Conservation (phyloP, 2,797 vertebrate genomes). For the Brotogeris chrysoptera region DNA sequence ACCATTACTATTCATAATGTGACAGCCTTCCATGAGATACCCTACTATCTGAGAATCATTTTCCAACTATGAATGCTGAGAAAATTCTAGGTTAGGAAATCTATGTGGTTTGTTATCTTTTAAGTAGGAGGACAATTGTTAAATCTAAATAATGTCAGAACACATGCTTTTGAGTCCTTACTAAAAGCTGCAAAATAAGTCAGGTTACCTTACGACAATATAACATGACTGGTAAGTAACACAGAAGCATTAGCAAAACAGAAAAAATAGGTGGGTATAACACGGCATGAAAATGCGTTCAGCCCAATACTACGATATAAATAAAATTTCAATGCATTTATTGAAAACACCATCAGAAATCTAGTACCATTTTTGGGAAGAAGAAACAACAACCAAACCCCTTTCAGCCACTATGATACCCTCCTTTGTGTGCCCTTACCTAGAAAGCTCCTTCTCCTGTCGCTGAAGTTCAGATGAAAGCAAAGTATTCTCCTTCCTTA, state of each 20-base stretch:
- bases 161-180: background rate
- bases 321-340: background rate
- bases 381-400: rapidly evolving
- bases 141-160: background rate
- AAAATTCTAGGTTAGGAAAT: background rate
- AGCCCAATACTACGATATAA: background rate
- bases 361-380: background rate
- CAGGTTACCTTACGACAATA: background rate
- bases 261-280: background rate
- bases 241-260: background rate
- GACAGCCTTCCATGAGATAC: background rate
- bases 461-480: slow-evolving; percentile 84
- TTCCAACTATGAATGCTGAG: background rate
- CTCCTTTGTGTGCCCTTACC: slow-evolving; percentile 73
- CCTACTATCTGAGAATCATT: background rate
- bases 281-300: background rate
- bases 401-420: background rate
- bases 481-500: slow-evolving; percentile 85
- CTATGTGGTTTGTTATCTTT: background rate
- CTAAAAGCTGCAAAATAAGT: background rate
- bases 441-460: slow-evolving; percentile 89
- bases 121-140: background rate
- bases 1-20: background rate
- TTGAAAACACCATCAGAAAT: background rate
- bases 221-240: background rate